phyloP scores from a whole-genome alignment of 2,113 vertebrate genomes.

The Trachemys scripta region DNA sequence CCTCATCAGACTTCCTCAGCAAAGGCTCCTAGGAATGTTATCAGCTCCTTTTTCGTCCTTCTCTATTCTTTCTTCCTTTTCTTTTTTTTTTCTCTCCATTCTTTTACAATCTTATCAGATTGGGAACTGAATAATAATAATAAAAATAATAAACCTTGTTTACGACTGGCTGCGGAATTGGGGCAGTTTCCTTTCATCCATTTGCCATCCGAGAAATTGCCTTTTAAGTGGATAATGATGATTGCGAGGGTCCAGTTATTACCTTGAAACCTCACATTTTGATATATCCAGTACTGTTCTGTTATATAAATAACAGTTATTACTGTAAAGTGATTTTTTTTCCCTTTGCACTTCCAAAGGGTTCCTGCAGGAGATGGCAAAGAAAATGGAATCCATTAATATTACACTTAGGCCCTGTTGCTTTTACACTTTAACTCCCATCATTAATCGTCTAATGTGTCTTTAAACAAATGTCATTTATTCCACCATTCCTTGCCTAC shows the following conservation, averaged over 20 bases:
- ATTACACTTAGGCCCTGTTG: conserved; percentile 67
- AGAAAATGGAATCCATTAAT: conserved; percentile 80
- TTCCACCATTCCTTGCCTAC: conserved; percentile 28
- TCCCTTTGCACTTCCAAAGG: conserved; percentile 68
- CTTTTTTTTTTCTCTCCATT: not conserved
- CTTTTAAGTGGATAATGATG: conserved; percentile 80
- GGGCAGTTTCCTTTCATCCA: conserved; percentile 62
- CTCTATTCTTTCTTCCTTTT: not conserved
- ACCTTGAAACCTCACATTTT: conserved; percentile 76
- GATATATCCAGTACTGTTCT: conserved; percentile 73
- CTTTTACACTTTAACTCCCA: conserved; percentile 66
- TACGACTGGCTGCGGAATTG: conserved; percentile 15
- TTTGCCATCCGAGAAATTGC: conserved; percentile 69
- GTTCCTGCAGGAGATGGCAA: conserved; percentile 77
- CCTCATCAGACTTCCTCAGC: not conserved
- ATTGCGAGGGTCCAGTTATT: conserved; percentile 76
- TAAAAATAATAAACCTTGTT: conserved; percentile 72
- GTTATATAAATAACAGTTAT: conserved; percentile 84
- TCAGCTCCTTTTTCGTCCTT: not conserved
- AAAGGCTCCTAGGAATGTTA: not conserved
- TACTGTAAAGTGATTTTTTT: conserved; percentile 76
- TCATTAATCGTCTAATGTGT: conserved; percentile 69
- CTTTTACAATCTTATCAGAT: conserved; percentile 1
- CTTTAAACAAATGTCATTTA: conserved; percentile 67
- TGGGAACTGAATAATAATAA: conserved; percentile 64